Evolutionary conservation across 2,888 invertebrate species (phyloP).

Genomic region (Hyalella azteca): DNA sequence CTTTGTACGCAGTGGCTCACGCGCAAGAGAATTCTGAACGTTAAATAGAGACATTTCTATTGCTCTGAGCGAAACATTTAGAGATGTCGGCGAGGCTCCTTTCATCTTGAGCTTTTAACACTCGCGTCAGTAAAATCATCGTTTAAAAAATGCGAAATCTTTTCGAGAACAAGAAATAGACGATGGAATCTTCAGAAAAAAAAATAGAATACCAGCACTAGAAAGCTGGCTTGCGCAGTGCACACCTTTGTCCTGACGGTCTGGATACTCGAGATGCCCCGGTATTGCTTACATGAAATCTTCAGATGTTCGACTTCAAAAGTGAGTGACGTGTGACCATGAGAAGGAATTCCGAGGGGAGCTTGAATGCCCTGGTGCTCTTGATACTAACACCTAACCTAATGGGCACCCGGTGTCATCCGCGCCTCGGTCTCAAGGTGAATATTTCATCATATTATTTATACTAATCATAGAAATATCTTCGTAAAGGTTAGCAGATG

Average conservation of each 20-base stretch:
- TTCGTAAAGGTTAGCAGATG: too few species aligned
- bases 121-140: not conserved
- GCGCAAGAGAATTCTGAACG: too few species aligned
- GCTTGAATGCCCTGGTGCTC: too few species aligned
- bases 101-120: constrained; percentile 15
- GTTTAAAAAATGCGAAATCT: not conserved
- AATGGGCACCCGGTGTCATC: too few species aligned
- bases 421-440: too few species aligned
- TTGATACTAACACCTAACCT: too few species aligned
- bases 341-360: too few species aligned
- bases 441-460: too few species aligned
- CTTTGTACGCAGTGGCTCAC: too few species aligned
- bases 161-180: not conserved
- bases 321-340: not conserved
- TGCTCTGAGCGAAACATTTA: not conserved
- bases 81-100: not conserved
- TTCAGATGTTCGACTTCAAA: not conserved
- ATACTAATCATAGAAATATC: too few species aligned
- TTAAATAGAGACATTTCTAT: too few species aligned
- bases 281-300: not conserved
- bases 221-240: not conserved
- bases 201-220: not conserved
- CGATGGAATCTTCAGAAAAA: constrained; percentile 3
- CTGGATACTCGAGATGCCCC: not conserved
- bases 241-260: not conserved